Evolutionary conservation across 2,888 invertebrate genomes (phyloP).

Genomic region (Bugulina stolonifera): DNA sequence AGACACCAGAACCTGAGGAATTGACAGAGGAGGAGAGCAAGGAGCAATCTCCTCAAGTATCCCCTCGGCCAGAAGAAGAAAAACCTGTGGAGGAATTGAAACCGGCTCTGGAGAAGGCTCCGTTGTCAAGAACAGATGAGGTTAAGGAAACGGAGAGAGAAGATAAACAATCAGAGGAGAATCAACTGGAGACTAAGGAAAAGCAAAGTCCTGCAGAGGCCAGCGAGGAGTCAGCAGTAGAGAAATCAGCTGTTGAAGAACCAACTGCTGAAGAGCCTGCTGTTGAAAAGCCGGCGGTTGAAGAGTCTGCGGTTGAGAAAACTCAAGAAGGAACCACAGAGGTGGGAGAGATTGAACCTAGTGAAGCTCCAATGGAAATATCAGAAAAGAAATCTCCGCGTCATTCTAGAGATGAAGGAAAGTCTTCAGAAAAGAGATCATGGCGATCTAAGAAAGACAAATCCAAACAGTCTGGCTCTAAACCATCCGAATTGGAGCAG

Average conservation of each 20-base stretch:
- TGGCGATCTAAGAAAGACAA: conserved; percentile 27
- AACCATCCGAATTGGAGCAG: too few relatives aligned
- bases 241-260: conserved; percentile 23
- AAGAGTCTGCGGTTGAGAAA: background rate
- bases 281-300: background rate
- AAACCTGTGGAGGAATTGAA: conserved; percentile 6
- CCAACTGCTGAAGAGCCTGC: background rate
- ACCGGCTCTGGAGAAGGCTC: conserved; percentile 24
- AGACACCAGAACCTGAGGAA: conserved; percentile 32
- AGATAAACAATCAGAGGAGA: conserved; percentile 25
- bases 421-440: background rate
- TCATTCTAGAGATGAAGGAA: conserved; percentile 17
- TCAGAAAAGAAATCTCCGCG: background rate
- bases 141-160: background rate
- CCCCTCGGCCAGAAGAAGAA: background rate
- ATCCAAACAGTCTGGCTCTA: background rate
- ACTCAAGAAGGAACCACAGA: background rate
- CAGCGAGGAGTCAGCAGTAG: conserved; percentile 28
- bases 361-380: background rate
- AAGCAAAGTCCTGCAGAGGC: conserved; percentile 28
- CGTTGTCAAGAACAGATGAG: background rate
- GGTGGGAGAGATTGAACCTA: background rate
- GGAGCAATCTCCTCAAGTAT: background rate
- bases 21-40: background rate
- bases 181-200: conserved; percentile 28